Evolutionary conservation across 2,888 invertebrate species (phyloP), one percentile per base, ranked within the genome.

Genomic region (Stenurella melanura): DNA sequence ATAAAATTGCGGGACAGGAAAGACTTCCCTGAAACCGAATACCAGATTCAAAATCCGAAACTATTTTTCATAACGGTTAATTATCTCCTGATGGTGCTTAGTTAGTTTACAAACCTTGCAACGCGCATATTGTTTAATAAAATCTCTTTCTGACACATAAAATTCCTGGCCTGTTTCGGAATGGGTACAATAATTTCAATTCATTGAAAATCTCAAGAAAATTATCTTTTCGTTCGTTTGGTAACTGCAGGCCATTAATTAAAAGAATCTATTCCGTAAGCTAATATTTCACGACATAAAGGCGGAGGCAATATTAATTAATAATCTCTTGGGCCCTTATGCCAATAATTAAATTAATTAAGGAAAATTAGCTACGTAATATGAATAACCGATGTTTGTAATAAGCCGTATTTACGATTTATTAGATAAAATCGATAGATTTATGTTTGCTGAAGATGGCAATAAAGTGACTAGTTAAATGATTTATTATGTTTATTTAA

Each of bases 281-380:
- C 54, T 67, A 67, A 67, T 67, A 67, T 67, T 67, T 67, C 26
- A 54, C 58, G 42, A 38, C 60, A 60, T 18, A 42, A 56, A 38
- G 72, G 63, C 72, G 50, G 63, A 30, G 34, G 63, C 54, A 38
- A 50, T 72, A 72, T 72, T 61, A 61, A 72, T 72, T 72, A 72
- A 63, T 72, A 63, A 50, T 72, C 61, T 54, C 63, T 50, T 61
- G 61, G 63, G 63, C 26, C 54, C 54, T 54, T 54, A 30, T 54
- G 72, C 72, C 72, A 72, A 72, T 72, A 72, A 72, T 72, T 72
- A 72, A 72, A 72, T 72, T 72, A 72, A 72, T 72, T 72, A 63
- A 72, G 63, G 72, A 54, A 72, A 63, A 72, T 72, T 72, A 63
- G 63, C 72, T 72, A 63, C 30, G 72, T 63, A 72, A 26, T 50